phyloP scores from a whole-genome alignment of 1,140 invertebrate genomes.

The Leptinotarsa lineolata region DNA sequence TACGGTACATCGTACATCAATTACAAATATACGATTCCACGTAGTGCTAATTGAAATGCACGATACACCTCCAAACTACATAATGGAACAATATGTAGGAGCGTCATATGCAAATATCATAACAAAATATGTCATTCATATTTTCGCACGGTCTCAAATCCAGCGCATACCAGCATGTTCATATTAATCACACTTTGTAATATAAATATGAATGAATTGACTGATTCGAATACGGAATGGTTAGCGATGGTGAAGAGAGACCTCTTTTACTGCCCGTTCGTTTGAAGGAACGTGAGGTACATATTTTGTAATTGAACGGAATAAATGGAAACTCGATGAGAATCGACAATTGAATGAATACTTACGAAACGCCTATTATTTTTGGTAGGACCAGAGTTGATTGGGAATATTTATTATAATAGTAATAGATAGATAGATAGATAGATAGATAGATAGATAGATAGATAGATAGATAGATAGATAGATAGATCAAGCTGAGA shows the following conservation, averaged over 20 bases:
- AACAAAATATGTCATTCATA: slow-evolving; percentile 52
- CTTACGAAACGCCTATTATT: not conserved
- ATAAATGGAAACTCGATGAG: not conserved
- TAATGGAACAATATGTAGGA: slow-evolving; percentile 45
- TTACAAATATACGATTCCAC: slow-evolving; percentile 24
- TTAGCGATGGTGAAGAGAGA: not conserved
- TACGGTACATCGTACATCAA: slow-evolving; percentile 21
- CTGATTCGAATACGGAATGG: not conserved
- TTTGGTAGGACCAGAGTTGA: not conserved
- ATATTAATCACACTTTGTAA: slow-evolving; percentile 34
- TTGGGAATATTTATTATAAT: too few relatives aligned
- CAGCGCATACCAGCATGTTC: slow-evolving; percentile 34
- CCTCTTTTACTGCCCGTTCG: not conserved
- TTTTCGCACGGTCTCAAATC: slow-evolving; percentile 48
- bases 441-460: too few relatives aligned
- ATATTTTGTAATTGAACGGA: not conserved
- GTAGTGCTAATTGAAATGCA: slow-evolving; percentile 35
- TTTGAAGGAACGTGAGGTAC: not conserved
- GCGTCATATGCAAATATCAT: slow-evolving; percentile 48
- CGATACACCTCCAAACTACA: slow-evolving; percentile 29
- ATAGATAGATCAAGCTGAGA: too few relatives aligned
- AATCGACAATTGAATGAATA: not conserved
- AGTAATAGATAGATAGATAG: too few relatives aligned
- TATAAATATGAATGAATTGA: slow-evolving; percentile 42
- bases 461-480: too few relatives aligned